phyloP scores from a whole-genome alignment of 2,888 invertebrate species.

The Dorcus hopei region DNA sequence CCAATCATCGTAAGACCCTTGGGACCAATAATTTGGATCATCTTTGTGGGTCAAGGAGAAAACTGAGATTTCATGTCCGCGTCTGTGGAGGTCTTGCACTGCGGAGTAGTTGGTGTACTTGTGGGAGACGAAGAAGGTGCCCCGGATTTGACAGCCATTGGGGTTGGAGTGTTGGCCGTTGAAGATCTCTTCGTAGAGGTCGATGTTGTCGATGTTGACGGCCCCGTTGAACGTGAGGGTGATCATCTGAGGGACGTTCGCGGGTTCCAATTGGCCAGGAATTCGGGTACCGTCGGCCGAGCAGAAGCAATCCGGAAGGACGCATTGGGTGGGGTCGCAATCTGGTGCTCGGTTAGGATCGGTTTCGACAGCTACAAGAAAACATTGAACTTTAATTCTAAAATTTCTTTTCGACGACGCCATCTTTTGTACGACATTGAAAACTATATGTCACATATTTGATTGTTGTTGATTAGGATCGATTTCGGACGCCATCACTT shows the following conservation, averaged over 20 bases:
- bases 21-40: conserved; percentile 86
- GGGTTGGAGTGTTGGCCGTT: conserved; percentile 82
- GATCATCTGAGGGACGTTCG: conserved; percentile 90
- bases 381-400: background rate
- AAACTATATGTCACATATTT: no score
- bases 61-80: conserved; percentile 87
- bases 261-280: conserved; percentile 77
- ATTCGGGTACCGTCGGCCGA: conserved; percentile 89
- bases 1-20: conserved; percentile 88
- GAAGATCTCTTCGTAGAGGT: conserved; percentile 86
- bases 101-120: conserved; percentile 91
- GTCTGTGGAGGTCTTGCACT: conserved; percentile 83
- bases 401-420: no score
- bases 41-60: conserved; percentile 92
- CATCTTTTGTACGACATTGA: no score
- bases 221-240: conserved; percentile 92
- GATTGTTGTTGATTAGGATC: no score
- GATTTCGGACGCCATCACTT: no score
- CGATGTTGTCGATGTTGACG: conserved; percentile 89
- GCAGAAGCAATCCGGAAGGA: conserved; percentile 88
- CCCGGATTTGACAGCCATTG: conserved; percentile 84
- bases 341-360: conserved; percentile 91
- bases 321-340: conserved; percentile 85
- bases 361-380: conserved; percentile 73
- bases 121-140: conserved; percentile 89